phyloP scores from a whole-genome alignment of 2,797 vertebrate species.

The Pteropus rufus region DNA sequence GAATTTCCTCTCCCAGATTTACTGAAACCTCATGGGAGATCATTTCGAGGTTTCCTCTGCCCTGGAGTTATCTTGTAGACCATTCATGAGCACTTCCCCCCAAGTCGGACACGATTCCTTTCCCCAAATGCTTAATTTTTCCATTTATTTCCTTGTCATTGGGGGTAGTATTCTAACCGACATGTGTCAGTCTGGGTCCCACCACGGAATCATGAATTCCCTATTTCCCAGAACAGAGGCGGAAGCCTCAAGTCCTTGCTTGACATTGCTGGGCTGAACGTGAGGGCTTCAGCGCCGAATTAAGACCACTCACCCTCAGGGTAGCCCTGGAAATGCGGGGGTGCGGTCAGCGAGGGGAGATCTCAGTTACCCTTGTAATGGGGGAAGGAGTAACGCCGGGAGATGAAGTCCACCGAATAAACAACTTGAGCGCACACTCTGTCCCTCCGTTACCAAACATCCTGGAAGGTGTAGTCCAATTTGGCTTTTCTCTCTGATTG shows the following conservation, averaged over 20 bases:
- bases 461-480: rapidly evolving
- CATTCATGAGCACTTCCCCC: too few relatives aligned
- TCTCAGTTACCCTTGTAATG: neutral
- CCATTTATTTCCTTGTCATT: neutral
- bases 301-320: neutral
- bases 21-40: neutral
- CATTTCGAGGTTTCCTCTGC: neutral
- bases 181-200: too few relatives aligned
- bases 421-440: neutral
- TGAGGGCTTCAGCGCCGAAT: neutral
- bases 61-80: neutral
- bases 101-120: neutral
- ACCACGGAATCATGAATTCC: neutral
- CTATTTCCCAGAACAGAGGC: neutral
- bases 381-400: neutral
- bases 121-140: neutral
- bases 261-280: neutral
- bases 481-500: neutral
- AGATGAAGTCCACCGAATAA: neutral
- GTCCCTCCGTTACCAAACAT: neutral
- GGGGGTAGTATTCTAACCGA: neutral
- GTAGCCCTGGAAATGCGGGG: neutral
- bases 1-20: neutral
- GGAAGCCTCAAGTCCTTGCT: neutral
- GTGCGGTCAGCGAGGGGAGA: neutral